Base-by-base conservation (phyloP, 2,113 vertebrate genomes). In the Elgaria multicarinata region DNA sequence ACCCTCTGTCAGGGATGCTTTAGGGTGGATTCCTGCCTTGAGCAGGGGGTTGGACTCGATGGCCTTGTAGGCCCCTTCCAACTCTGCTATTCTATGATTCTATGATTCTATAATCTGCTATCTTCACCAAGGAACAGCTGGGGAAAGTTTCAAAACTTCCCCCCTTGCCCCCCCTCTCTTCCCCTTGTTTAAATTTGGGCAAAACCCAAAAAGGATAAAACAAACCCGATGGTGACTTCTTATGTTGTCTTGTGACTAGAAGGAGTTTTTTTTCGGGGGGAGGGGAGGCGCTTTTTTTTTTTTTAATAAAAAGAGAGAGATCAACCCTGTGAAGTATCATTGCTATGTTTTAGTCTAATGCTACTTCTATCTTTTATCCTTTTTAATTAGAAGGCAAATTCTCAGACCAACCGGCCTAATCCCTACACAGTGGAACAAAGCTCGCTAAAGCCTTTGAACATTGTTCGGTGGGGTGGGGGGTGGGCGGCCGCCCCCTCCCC, bases 371-470 rank as follows among this genome's bases (percentile, higher is more conserved):
- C 97, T 98, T 99, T 98, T 99, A 99, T 99, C 99, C 99, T 98
- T 99, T 99, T 99, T 99, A 99, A 99, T 99, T 99, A 99, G 99
- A 99, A 99, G 98, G 99, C 98, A 99, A 99, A 99, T 99, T 99
- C 99, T 99, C 98, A 98, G 98, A 98, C 98, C 98, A 98, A 98
- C 98, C 98, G 98, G 98, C 98, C 98, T 99, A 99, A 99, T 99
- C 99, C 99, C 98, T 98, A 96, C 97, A 98, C 98, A 98, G 98
- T 98, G 98, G 98, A 99, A 99, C 99, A 99, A 99, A 99, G 98
- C 98, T 98, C 98, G 97, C 98, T 97, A 98, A 98, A 98, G 98
- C 98, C 99, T 99, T 99, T 99, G 99, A 99, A 99, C 98, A 98
- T 98, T 98, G 98, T 96, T 97, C 96, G 96, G n/a, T n/a, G n/a